phyloP scores from a whole-genome alignment of 2,113 vertebrate genomes.

The Hippocampus comes region DNA sequence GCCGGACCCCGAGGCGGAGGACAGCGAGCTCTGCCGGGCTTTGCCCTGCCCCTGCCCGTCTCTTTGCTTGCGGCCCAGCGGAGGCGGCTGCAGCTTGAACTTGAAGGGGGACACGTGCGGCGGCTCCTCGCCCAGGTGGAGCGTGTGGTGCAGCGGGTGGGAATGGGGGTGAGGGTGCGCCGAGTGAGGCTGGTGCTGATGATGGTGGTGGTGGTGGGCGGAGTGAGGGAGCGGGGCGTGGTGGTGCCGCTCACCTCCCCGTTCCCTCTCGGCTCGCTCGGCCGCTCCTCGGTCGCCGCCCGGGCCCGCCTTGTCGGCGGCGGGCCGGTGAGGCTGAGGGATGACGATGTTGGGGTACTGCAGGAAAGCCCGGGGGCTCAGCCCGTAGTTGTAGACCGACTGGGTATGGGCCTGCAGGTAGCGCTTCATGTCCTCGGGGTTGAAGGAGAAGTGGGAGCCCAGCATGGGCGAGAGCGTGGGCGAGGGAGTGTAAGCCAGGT shows the following conservation, averaged over 20 bases:
- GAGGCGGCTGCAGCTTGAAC: constrained; percentile 90
- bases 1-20: constrained; percentile 65
- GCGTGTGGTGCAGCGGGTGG: constrained; percentile 63
- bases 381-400: constrained; percentile 90
- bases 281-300: constrained; percentile 46
- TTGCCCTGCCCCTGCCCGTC: constrained; percentile 68
- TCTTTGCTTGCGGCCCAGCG: constrained; percentile 79
- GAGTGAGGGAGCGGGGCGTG: constrained; percentile 56
- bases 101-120: constrained; percentile 81
- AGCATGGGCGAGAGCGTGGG: constrained; percentile 88
- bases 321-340: constrained; percentile 81
- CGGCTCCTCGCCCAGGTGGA: constrained; percentile 71
- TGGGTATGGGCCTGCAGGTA: constrained; percentile 91
- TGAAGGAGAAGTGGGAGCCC: constrained; percentile 88
- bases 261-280: constrained; percentile 50
- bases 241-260: constrained; percentile 58
- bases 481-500: constrained; percentile 86
- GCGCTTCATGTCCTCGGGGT: constrained; percentile 89
- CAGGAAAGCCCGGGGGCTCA: constrained; percentile 86
- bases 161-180: constrained; percentile 61
- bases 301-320: constrained; percentile 64
- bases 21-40: constrained; percentile 61
- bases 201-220: constrained; percentile 54
- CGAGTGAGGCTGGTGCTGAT: constrained; percentile 54
- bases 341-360: constrained; percentile 86